Percentiles rank a stretch among this genome's conserved stretches.
Conservation (phyloP, 2,797 vertebrate genomes). For the Hippoglossus hippoglossus region DNA sequence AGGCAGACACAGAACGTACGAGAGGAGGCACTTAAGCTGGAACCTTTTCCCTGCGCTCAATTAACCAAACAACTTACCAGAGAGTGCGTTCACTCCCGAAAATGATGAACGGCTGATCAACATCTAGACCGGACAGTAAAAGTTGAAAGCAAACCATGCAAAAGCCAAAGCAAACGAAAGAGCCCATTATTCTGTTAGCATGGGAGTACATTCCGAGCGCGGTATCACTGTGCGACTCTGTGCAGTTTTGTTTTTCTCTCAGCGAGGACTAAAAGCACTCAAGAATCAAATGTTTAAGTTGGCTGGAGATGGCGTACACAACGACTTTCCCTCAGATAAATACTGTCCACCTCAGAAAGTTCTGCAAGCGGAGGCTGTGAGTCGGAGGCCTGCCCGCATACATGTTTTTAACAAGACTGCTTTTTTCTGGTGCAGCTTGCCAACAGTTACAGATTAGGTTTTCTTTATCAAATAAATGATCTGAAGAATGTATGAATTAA, state of each 20-base stretch:
- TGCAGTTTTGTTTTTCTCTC: constrained; percentile 67
- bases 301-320: constrained; percentile 67
- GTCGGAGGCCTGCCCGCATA: constrained; percentile 12
- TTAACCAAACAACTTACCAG: constrained; percentile 56
- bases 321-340: constrained; percentile 55
- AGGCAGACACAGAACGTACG: constrained; percentile 32
- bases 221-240: constrained; percentile 48
- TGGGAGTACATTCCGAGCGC: constrained; percentile 61
- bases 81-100: constrained; percentile 26
- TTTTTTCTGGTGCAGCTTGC: constrained; percentile 17
- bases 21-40: constrained; percentile 50
- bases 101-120: constrained; percentile 67
- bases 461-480: too few relatives aligned
- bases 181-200: constrained; percentile 58
- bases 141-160: constrained; percentile 55
- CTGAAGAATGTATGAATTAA: too few relatives aligned
- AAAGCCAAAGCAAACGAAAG: constrained; percentile 60
- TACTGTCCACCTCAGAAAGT: constrained; percentile 58
- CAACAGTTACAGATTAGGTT: too few relatives aligned
- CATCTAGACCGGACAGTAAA: constrained; percentile 50
- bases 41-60: constrained; percentile 47
- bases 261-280: constrained; percentile 60
- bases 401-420: constrained; percentile 29
- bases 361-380: constrained; percentile 34
- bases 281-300: constrained; percentile 75